Evolutionary conservation across 2,113 vertebrate species (phyloP).

Genomic region (Nicator chloris): DNA sequence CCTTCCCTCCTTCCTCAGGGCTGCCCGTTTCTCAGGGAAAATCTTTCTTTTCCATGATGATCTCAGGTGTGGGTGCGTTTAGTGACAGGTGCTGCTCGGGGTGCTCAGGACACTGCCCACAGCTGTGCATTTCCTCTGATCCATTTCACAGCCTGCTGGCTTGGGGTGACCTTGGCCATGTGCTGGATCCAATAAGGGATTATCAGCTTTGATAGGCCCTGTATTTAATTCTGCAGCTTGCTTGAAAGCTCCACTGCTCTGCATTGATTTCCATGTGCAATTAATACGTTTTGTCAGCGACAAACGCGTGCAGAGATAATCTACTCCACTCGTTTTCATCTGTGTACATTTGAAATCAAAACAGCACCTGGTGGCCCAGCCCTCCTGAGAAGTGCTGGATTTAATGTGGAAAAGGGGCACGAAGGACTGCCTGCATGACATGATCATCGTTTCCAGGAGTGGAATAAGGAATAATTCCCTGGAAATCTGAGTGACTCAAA

Average conservation of each 20-base stretch:
- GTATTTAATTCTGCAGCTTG: conserved; percentile 1
- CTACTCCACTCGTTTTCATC: not conserved
- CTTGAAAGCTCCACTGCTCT: conserved; percentile 12
- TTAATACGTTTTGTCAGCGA: conserved; percentile 41
- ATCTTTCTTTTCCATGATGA: not conserved
- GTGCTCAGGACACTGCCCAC: not conserved
- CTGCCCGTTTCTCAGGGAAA: not conserved
- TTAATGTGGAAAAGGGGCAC: not conserved
- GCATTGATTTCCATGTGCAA: conserved; percentile 58
- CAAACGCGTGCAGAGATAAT: not conserved
- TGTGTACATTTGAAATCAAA: conserved; percentile 6
- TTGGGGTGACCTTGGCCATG: conserved; percentile 36
- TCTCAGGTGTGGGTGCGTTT: not conserved
- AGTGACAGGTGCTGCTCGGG: not conserved
- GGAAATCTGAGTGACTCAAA: not conserved
- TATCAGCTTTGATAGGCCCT: conserved; percentile 35
- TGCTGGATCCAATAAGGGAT: conserved; percentile 5
- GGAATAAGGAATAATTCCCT: not conserved
- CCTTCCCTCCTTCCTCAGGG: not conserved
- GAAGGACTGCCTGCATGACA: not conserved
- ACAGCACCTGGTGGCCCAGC: not conserved
- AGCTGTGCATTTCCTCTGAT: not conserved
- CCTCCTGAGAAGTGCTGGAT: not conserved
- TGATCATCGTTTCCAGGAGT: not conserved
- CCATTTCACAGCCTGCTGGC: not conserved